phyloP scores from a whole-genome alignment of 2,113 vertebrate genomes.

The Poecilia latipinna region DNA sequence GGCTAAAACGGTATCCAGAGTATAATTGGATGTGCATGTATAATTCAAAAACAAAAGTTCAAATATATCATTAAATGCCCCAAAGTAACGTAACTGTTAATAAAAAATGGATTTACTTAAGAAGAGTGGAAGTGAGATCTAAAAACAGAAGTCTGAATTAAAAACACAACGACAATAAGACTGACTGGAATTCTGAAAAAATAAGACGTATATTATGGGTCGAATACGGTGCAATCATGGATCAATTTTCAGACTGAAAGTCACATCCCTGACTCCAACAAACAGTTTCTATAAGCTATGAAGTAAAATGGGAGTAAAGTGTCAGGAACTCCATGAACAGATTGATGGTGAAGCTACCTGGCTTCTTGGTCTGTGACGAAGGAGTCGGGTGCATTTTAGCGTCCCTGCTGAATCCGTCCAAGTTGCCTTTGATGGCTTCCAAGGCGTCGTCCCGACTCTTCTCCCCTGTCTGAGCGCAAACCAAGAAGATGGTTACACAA shows the following conservation, averaged over 20 bases:
- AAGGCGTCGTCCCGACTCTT: constrained; percentile 96
- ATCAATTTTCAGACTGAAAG: background rate
- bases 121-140: background rate
- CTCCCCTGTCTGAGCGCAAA: constrained; percentile 85
- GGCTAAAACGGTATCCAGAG: no score
- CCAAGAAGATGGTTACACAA: constrained; percentile 4
- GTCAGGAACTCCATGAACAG: background rate
- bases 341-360: constrained; percentile 82
- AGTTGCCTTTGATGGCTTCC: constrained; percentile 98
- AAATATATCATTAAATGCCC: no score
- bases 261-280: constrained; percentile 9
- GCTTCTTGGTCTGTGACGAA: constrained; percentile 89
- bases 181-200: background rate
- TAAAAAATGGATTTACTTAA: background rate
- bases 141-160: background rate
- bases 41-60: no score
- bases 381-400: constrained; percentile 97
- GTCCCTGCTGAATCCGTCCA: constrained; percentile 98
- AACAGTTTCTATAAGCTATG: constrained; percentile 20
- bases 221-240: background rate
- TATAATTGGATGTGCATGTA: no score
- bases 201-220: background rate
- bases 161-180: background rate
- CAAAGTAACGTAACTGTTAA: background rate
- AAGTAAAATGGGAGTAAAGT: constrained; percentile 7